phyloP scores from a whole-genome alignment of 2,113 vertebrate genomes.

The Larimichthys polyactis region DNA sequence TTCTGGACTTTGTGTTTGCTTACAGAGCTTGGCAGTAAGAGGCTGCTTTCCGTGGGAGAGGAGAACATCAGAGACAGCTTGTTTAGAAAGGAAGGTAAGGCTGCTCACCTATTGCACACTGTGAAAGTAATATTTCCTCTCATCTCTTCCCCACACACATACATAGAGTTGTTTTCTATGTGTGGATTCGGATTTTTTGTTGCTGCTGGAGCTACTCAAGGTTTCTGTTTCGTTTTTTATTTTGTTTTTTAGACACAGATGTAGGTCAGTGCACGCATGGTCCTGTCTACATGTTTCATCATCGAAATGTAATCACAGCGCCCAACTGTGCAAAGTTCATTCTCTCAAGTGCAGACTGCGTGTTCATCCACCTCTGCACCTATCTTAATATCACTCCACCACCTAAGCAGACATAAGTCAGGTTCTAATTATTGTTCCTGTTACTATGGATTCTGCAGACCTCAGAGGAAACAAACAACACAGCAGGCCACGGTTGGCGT shows the following conservation, averaged over 20 bases:
- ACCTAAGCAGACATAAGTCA: conserved; percentile 46
- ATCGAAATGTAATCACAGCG: not conserved
- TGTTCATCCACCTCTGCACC: not conserved
- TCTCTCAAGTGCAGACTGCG: not conserved
- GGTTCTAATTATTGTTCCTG: conserved; percentile 51
- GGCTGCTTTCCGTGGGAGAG: conserved; percentile 53
- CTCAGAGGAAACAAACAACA: conserved; percentile 46
- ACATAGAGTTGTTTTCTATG: not conserved
- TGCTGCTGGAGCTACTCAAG: not conserved
- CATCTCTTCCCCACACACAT: not conserved
- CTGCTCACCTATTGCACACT: conserved; percentile 33
- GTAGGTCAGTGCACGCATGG: conserved; percentile 7
- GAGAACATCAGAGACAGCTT: conserved; percentile 57
- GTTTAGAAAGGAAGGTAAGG: conserved; percentile 68
- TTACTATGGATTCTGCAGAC: conserved; percentile 57
- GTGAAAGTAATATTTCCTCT: conserved; percentile 19
- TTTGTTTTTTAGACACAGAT: not conserved
- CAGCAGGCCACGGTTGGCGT: conserved; percentile 31
- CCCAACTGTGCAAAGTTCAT: not conserved
- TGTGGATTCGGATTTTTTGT: conserved; percentile 19
- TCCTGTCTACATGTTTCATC: not conserved
- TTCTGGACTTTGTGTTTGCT: conserved; percentile 62
- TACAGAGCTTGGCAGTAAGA: conserved; percentile 57
- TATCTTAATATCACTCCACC: conserved; percentile 30
- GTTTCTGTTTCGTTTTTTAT: not conserved